Evolutionary conservation across 2,797 vertebrate genomes (phyloP).

Genomic region (Leontopithecus rosalia): DNA sequence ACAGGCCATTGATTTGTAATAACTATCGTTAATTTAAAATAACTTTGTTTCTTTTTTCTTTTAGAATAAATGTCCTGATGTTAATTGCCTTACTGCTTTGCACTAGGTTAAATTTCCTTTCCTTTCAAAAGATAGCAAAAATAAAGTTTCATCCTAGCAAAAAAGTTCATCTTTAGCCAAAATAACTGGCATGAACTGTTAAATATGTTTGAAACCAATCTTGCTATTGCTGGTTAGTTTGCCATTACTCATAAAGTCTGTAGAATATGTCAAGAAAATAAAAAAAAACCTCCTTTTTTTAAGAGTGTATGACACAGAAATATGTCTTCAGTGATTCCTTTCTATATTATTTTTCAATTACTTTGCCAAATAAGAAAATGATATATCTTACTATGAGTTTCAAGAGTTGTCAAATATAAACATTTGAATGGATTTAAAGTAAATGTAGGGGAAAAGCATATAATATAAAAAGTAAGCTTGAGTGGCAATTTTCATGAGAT

Average conservation of each 20-base stretch:
- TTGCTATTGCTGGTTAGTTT: conserved; percentile 12
- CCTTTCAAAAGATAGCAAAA: conserved; percentile 18
- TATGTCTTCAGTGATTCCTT: background rate
- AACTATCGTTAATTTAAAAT: conserved; percentile 53
- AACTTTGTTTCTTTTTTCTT: background rate
- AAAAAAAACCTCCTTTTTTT: background rate
- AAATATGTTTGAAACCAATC: background rate
- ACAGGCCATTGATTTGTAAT: background rate
- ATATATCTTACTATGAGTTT: background rate
- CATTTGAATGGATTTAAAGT: background rate
- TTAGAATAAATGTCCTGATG: background rate
- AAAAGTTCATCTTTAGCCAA: conserved; percentile 31
- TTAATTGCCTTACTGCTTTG: background rate
- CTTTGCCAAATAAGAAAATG: background rate
- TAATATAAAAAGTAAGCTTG: background rate
- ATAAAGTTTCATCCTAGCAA: conserved; percentile 1
- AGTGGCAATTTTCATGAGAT: background rate
- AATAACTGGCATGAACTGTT: background rate
- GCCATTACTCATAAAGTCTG: conserved; percentile 3
- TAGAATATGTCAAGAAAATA: conserved; percentile 10
- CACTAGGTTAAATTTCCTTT: conserved; percentile 20
- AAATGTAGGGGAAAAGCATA: background rate
- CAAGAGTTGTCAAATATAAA: background rate
- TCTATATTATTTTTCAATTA: background rate
- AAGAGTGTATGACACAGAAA: background rate